Percentiles rank a stretch among this genome's conserved stretches.
Evolutionary conservation across 1,140 invertebrate species (phyloP).

Genomic region (Pseudachorutes palmiensis): DNA sequence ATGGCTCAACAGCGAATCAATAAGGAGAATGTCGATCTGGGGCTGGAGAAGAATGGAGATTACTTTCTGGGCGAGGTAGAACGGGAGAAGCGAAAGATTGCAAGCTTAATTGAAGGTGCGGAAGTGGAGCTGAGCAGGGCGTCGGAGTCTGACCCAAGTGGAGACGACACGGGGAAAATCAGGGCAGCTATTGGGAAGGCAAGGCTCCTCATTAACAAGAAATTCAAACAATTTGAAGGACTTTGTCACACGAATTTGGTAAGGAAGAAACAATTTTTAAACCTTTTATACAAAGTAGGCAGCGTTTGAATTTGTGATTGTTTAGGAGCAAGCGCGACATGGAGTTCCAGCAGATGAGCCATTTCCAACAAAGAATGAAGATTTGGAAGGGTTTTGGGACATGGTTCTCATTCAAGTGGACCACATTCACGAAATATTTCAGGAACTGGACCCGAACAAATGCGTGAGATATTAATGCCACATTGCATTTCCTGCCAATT

Average conservation of each 20-base stretch:
- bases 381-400: constrained; percentile 93
- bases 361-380: constrained; percentile 77
- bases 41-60: constrained; percentile 48
- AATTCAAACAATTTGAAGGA: constrained; percentile 90
- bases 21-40: constrained; percentile 12
- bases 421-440: constrained; percentile 68
- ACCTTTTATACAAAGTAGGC: not conserved
- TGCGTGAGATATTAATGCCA: not conserved
- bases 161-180: constrained; percentile 72
- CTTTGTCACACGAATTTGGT: constrained; percentile 73
- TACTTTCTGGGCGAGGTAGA: constrained; percentile 55
- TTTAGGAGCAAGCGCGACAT: constrained; percentile 53
- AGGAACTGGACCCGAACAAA: constrained; percentile 55
- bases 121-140: constrained; percentile 50
- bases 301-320: constrained; percentile 20
- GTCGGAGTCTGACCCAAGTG: constrained; percentile 50
- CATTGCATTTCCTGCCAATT: not conserved
- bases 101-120: constrained; percentile 58
- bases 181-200: constrained; percentile 85
- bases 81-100: constrained; percentile 58
- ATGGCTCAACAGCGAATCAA: constrained; percentile 9
- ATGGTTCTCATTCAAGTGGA: constrained; percentile 86
- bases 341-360: constrained; percentile 52
- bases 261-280: constrained; percentile 41
- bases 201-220: constrained; percentile 74